Evolutionary conservation across 2,797 vertebrate genomes (phyloP), one percentile per base, ranked within the genome.

Genomic region (Enteromius trimaculatus): DNA sequence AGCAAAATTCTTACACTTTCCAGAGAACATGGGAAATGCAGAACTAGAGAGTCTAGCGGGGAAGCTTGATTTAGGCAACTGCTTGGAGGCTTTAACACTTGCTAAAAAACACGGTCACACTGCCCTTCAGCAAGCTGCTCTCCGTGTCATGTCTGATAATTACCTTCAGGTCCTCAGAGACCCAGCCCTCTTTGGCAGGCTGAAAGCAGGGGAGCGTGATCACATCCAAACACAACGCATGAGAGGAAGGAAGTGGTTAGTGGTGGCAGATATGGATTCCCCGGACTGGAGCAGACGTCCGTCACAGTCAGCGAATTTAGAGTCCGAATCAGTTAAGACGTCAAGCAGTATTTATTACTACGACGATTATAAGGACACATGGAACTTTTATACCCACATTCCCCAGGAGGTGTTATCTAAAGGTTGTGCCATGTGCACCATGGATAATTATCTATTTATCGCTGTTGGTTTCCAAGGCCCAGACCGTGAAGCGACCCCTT

Each of bases 381-480:
- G 98, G 98, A 90, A 91, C 13, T 90, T 78, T 0, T 93, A 97
- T 60, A 94, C 95, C 81, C 81, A 71, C 0, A 79, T 99, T 86
- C 97, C 97, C 0, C 88, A 89, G 0, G 97, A 97, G 89, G 96
- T 93, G 6, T 88, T 96, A 82, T 97, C 97, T 80, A 91, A 88
- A 79, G 97, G 96, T 1, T 96, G 96, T 0, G 95, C 97, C 55
- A 77, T 96, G 91, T 96, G 97, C 86, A 95, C 94, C 37, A 95
- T 99, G 93, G 98, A 98, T 91, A 99, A 99, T 90, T 99, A 98
- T 87, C 93, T 99, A 76, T 99, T 98, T 0, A 89, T 99, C 74
- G 95, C 94, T 17, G 93, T 96, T 0, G 97, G 97, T 69, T 97
- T 97, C 29, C 92, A 95, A 89, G 93, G 95, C 11, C 26, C 23